These are phyloP conservation scores for Neuroscelio doddi DNA, from an alignment of 2,888 invertebrate genomes.

Conservation along the genomic window DNA sequence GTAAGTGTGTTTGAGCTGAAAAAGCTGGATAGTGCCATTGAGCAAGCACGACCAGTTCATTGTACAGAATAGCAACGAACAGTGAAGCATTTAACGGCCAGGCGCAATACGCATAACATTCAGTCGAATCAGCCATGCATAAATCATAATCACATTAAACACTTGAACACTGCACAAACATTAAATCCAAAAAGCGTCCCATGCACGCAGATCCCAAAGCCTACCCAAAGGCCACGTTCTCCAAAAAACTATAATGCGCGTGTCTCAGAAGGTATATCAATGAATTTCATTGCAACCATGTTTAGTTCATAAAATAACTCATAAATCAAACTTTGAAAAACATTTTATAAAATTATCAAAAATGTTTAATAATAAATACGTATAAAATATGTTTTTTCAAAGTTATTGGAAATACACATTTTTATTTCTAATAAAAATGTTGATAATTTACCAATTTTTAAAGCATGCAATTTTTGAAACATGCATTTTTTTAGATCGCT, in stretches of 20 bases:
- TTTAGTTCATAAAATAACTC: slow-evolving; percentile 14
- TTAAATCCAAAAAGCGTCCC: slow-evolving; percentile 62
- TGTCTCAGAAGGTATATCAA: slow-evolving; percentile 64
- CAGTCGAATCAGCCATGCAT: slow-evolving; percentile 58
- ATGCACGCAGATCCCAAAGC: slow-evolving; percentile 66
- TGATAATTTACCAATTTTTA: too few species aligned
- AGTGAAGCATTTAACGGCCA: slow-evolving; percentile 62
- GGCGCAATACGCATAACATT: slow-evolving; percentile 59
- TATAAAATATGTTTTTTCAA: too few species aligned
- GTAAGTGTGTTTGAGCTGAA: slow-evolving; percentile 70
- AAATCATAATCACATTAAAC: slow-evolving; percentile 56
- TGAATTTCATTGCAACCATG: slow-evolving; percentile 32
- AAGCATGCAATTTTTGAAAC: too few species aligned
- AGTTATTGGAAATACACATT: too few species aligned
- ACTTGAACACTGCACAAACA: slow-evolving; percentile 62
- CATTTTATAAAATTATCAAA: too few species aligned
- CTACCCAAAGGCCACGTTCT: slow-evolving; percentile 61
- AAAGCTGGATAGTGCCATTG: slow-evolving; percentile 67
- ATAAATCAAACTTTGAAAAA: too few species aligned
- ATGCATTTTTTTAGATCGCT: too few species aligned
- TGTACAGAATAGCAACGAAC: slow-evolving; percentile 58
- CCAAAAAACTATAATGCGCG: slow-evolving; percentile 65
- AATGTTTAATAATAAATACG: too few species aligned
- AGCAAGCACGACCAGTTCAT: slow-evolving; percentile 59
- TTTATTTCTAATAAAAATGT: too few species aligned